Evolutionary conservation across 2,797 vertebrate species (phyloP).

Genomic region (Anabacerthia variegaticeps): DNA sequence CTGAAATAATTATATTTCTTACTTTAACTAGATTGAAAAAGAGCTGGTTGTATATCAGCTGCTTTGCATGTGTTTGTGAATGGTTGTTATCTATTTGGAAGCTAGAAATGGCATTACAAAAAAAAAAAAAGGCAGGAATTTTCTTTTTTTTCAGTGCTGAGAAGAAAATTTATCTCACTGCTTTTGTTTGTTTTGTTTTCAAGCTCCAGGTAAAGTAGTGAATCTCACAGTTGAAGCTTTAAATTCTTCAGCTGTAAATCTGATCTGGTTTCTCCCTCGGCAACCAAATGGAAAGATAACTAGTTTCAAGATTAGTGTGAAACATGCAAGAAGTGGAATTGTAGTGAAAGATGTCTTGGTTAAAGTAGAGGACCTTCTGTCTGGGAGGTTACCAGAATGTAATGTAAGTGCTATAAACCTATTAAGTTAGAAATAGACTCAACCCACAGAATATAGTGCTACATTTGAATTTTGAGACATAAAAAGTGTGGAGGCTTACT

Average conservation of each 20-base stretch:
- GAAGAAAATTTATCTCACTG: background rate
- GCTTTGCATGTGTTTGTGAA: background rate
- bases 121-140: background rate
- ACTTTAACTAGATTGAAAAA: background rate
- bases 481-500: background rate
- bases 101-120: background rate
- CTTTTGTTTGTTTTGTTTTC: slow-evolving; percentile 49
- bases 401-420: slow-evolving; percentile 80
- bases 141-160: background rate
- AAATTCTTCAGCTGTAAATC: slow-evolving; percentile 88
- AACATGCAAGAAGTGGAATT: slow-evolving; percentile 86
- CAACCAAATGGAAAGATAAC: slow-evolving; percentile 97
- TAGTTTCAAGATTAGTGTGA: slow-evolving; percentile 93
- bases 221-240: slow-evolving; percentile 90
- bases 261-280: slow-evolving; percentile 92
- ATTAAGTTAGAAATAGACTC: background rate
- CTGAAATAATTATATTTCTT: background rate
- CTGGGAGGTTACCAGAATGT: slow-evolving; percentile 89
- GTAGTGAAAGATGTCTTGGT: slow-evolving; percentile 86
- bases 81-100: background rate
- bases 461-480: background rate
- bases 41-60: background rate
- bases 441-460: background rate
- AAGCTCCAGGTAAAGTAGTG: slow-evolving; percentile 94
- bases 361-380: slow-evolving; percentile 91